phyloP scores from a whole-genome alignment of 2,113 vertebrate species.

The Artemisiospiza belli region DNA sequence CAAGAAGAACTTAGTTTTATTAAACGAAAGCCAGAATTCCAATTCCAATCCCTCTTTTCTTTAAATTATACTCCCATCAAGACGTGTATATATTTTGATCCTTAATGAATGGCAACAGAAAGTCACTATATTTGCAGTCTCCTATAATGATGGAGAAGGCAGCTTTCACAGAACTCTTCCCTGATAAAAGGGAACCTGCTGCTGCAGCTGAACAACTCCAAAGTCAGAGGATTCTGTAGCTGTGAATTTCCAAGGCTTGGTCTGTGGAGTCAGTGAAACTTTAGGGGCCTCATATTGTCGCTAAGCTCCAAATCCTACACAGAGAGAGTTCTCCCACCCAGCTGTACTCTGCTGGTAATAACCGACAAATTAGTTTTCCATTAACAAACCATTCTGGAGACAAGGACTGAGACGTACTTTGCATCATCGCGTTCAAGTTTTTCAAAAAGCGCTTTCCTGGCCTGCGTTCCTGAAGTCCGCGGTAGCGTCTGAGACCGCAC shows the following conservation, averaged over 20 bases:
- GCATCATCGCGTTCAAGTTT: conserved; percentile 82
- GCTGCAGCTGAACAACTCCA: neutral
- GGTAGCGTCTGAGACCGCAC: conserved; percentile 86
- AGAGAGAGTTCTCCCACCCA: neutral
- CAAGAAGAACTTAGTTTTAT: neutral
- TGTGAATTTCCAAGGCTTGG: neutral
- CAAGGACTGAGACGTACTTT: conserved; percentile 72
- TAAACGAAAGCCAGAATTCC: neutral
- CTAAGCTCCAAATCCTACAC: neutral
- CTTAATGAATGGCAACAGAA: neutral
- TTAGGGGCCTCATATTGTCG: neutral
- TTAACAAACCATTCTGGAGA: neutral
- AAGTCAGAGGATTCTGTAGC: neutral
- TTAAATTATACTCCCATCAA: neutral
- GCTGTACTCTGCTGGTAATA: neutral
- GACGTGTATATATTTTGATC: neutral
- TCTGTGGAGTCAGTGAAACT: neutral
- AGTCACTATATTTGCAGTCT: neutral
- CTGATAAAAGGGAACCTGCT: neutral
- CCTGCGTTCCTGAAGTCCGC: conserved; percentile 76
- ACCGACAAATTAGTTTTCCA: neutral
- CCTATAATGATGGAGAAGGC: neutral
- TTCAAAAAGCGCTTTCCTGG: conserved; percentile 86
- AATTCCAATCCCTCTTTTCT: neutral
- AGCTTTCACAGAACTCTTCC: neutral